Conservation (phyloP, 2,113 vertebrate genomes). For the Dissostichus mawsoni region DNA sequence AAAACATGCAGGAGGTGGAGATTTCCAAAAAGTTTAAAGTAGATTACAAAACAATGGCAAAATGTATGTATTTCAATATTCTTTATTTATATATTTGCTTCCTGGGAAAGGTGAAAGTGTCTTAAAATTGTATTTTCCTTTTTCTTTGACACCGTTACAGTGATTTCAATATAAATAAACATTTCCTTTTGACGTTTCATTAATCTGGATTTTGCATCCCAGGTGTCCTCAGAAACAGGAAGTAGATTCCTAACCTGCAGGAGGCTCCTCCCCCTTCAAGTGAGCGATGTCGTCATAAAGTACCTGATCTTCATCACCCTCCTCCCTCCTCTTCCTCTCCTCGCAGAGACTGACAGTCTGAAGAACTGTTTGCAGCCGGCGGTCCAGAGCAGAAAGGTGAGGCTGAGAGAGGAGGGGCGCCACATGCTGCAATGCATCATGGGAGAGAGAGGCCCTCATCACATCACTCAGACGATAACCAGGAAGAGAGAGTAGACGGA, state of each 20-base stretch:
- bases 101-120: too few relatives aligned
- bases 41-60: too few relatives aligned
- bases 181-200: too few relatives aligned
- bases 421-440: conserved; percentile 75
- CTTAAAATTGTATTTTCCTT: not conserved
- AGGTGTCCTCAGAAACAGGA: too few relatives aligned
- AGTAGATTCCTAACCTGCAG: conserved; percentile 11
- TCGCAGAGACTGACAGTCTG: conserved; percentile 61
- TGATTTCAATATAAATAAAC: not conserved
- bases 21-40: too few relatives aligned
- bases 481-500: conserved; percentile 81
- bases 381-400: conserved; percentile 81
- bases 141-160: not conserved
- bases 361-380: conserved; percentile 77
- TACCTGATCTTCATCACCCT: conserved; percentile 36
- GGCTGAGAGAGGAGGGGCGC: conserved; percentile 83
- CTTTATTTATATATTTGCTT: too few relatives aligned
- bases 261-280: conserved; percentile 17
- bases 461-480: conserved; percentile 82
- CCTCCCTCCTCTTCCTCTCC: conserved; percentile 12
- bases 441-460: conserved; percentile 81
- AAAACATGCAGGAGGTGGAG: too few relatives aligned
- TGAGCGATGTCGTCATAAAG: conserved; percentile 71
- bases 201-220: too few relatives aligned
- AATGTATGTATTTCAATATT: too few relatives aligned